These are phyloP conservation scores for Polypterus bichir DNA, from an alignment of 2,113 vertebrate genomes.

Conservation along the genomic window DNA sequence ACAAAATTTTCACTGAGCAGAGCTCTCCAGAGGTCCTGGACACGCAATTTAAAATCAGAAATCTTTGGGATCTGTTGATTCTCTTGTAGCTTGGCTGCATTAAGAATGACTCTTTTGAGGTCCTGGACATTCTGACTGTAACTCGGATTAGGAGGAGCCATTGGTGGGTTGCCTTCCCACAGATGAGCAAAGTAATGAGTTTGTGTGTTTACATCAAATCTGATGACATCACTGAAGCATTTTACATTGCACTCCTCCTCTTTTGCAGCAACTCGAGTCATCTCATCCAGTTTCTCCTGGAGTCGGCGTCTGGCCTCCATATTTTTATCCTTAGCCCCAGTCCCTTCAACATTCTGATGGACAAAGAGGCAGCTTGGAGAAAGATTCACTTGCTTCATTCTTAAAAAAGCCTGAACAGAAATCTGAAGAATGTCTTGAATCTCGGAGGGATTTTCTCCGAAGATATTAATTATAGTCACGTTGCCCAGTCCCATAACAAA, in stretches of 20 bases:
- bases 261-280: slow-evolving; percentile 9
- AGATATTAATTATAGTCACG: slow-evolving; percentile 28
- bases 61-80: slow-evolving; percentile 5
- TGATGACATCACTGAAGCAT: not conserved
- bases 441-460: slow-evolving; percentile 23
- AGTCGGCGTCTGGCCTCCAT: slow-evolving; percentile 18
- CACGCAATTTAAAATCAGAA: slow-evolving; percentile 19
- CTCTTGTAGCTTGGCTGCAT: slow-evolving; percentile 13
- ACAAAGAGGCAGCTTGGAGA: slow-evolving; percentile 22
- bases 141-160: slow-evolving; percentile 38
- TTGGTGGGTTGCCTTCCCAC: slow-evolving; percentile 37
- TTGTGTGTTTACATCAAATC: slow-evolving; percentile 31
- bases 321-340: slow-evolving; percentile 15
- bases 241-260: slow-evolving; percentile 5
- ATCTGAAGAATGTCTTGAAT: slow-evolving; percentile 27
- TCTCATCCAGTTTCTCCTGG: slow-evolving; percentile 21
- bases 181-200: slow-evolving; percentile 33
- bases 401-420: slow-evolving; percentile 25
- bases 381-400: slow-evolving; percentile 18
- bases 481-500: slow-evolving; percentile 47
- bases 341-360: slow-evolving; percentile 23
- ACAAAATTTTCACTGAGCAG: slow-evolving; percentile 36
- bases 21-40: slow-evolving; percentile 30
- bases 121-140: slow-evolving; percentile 33
- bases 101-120: slow-evolving; percentile 28